Evolutionary conservation across 2,113 vertebrate species (phyloP).

Genomic region (Ceyx cyanopectus): DNA sequence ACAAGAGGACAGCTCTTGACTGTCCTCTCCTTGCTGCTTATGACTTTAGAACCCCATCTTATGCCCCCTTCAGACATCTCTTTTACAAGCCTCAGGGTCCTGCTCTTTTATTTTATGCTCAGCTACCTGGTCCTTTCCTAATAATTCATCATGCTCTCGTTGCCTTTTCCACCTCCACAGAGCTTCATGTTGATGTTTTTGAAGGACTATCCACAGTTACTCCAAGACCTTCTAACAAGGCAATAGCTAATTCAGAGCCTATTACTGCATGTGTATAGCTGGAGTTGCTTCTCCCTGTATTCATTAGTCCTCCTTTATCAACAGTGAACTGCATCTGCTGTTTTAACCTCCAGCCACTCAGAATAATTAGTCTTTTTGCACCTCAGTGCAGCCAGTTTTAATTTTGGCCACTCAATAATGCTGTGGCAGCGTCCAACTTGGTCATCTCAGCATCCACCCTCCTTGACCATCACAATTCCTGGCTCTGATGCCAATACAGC

Average conservation of each 20-base stretch:
- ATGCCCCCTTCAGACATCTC: background rate
- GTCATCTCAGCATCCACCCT: background rate
- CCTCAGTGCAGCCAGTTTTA: background rate
- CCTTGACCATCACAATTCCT: background rate
- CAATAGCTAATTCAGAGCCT: slow-evolving; percentile 8
- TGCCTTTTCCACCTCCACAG: background rate
- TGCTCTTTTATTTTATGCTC: background rate
- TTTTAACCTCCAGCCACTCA: background rate
- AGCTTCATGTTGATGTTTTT: background rate
- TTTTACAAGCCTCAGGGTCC: background rate
- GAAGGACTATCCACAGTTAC: background rate
- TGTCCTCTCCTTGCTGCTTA: background rate
- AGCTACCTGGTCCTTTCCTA: background rate
- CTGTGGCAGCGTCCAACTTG: background rate
- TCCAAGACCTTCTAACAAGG: background rate
- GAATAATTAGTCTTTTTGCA: background rate
- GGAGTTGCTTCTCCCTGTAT: background rate
- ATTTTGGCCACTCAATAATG: background rate
- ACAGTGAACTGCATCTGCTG: background rate
- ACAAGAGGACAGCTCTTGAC: background rate
- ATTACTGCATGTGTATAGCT: background rate
- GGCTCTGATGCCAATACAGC: background rate
- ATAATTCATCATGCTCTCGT: background rate
- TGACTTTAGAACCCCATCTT: background rate
- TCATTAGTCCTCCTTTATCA: background rate